Evolutionary conservation across 2,797 vertebrate genomes (phyloP).

Genomic region (Oreonectes daqikongensis): DNA sequence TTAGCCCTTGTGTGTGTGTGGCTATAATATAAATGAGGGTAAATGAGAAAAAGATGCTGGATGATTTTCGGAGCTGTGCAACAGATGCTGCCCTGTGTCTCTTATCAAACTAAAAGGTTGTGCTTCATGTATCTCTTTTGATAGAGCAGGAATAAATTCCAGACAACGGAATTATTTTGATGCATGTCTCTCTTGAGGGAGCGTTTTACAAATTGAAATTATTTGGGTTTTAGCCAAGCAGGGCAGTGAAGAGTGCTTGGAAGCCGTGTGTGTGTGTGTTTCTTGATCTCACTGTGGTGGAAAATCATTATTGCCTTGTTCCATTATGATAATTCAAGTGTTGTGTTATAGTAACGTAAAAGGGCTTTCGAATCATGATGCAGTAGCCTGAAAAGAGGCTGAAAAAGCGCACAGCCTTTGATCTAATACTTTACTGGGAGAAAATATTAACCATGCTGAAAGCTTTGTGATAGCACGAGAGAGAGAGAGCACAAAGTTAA

Average conservation of each 20-base stretch:
- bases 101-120: slow-evolving; percentile 50
- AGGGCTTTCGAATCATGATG: slow-evolving; percentile 42
- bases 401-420: slow-evolving; percentile 45
- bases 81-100: slow-evolving; percentile 11
- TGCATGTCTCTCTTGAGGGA: slow-evolving; percentile 42
- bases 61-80: slow-evolving; percentile 33
- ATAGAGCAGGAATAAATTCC: slow-evolving; percentile 25
- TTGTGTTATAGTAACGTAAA: slow-evolving; percentile 61
- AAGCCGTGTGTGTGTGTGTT: slow-evolving; percentile 40
- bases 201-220: slow-evolving; percentile 44
- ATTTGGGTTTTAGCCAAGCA: slow-evolving; percentile 48
- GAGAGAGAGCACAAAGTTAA: slow-evolving; percentile 24
- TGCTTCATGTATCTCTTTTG: slow-evolving; percentile 17
- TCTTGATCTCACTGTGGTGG: slow-evolving; percentile 50
- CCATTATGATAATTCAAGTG: slow-evolving; percentile 81
- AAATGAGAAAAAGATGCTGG: slow-evolving; percentile 27
- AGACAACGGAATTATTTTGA: slow-evolving; percentile 44
- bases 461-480: slow-evolving; percentile 47
- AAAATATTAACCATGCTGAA: slow-evolving; percentile 50
- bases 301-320: slow-evolving; percentile 73
- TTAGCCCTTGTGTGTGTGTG: slow-evolving; percentile 26
- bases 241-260: slow-evolving; percentile 47
- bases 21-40: neutral
- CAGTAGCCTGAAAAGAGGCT: slow-evolving; percentile 13
- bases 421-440: slow-evolving; percentile 31